Evolutionary conservation across 2,113 vertebrate species (phyloP).

Genomic region (Dromas ardeola): DNA sequence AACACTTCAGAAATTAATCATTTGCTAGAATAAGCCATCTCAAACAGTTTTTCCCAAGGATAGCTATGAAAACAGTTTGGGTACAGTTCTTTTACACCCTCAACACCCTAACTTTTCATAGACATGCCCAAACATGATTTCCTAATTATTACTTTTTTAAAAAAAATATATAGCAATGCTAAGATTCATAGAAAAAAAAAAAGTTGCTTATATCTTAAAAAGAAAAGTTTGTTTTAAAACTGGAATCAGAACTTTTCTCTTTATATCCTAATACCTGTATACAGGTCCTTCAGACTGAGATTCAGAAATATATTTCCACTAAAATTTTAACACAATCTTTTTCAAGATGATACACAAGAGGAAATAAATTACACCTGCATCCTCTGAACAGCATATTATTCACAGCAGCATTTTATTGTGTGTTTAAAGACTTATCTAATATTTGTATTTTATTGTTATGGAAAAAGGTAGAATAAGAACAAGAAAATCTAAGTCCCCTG

Average conservation of each 20-base stretch:
- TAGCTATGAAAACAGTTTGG: neutral
- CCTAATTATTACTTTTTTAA: neutral
- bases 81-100: neutral
- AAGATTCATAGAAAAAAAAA: neutral
- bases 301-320: neutral
- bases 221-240: neutral
- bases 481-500: neutral
- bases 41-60: neutral
- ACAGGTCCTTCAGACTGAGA: neutral
- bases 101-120: neutral
- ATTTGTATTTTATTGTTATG: neutral
- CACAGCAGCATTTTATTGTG: neutral
- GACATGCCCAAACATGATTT: neutral
- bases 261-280: neutral
- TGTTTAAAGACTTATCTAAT: neutral
- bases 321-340: neutral
- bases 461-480: neutral
- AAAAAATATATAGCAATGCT: neutral
- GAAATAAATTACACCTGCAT: neutral
- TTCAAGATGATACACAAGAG: neutral
- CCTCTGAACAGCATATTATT: neutral
- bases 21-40: neutral
- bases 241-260: neutral
- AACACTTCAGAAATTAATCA: neutral
- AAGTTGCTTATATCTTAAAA: neutral